phyloP scores from a whole-genome alignment of 2,113 vertebrate species.

The Colaptes auratus region DNA sequence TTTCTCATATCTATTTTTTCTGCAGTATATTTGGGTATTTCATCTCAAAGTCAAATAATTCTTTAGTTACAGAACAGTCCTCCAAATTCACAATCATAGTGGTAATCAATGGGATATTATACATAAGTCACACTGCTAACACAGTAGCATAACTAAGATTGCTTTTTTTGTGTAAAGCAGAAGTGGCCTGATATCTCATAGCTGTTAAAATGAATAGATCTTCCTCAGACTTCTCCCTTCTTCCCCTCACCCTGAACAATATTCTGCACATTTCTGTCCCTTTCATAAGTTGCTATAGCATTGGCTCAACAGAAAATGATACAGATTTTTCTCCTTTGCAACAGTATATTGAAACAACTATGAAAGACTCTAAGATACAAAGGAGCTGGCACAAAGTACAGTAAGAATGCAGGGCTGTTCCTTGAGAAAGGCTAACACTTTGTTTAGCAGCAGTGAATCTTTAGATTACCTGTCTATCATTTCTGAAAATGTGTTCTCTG shows the following conservation, averaged over 20 bases:
- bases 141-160: neutral
- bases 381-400: neutral
- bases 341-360: neutral
- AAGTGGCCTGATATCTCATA: neutral
- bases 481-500: neutral
- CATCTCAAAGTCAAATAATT: neutral
- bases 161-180: neutral
- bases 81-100: neutral
- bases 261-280: neutral
- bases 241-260: neutral
- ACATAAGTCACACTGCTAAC: neutral
- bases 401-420: neutral
- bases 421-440: neutral
- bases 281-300: neutral
- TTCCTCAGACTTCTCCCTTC: neutral
- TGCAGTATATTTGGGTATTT: neutral
- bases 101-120: neutral
- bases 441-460: fast-evolving
- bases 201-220: neutral
- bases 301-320: neutral
- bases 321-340: neutral
- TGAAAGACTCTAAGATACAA: neutral
- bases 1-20: neutral
- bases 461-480: neutral
- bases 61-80: neutral